Conservation (phyloP, 2,797 vertebrate species). For the Tenualosa ilisha region DNA sequence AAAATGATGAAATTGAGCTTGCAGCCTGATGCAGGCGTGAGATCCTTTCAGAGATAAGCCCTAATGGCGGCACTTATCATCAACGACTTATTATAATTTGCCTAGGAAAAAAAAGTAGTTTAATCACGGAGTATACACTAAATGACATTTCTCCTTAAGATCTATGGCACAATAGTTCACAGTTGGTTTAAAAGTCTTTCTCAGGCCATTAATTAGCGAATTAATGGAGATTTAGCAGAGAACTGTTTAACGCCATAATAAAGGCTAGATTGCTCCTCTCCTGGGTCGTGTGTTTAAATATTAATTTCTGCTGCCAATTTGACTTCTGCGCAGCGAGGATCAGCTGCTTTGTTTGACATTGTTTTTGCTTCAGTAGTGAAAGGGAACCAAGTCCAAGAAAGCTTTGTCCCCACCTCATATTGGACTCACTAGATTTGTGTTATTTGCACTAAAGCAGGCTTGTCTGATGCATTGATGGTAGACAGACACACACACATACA, state of each 20-base stretch:
- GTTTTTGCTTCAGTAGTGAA: constrained; percentile 46
- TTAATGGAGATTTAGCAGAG: constrained; percentile 29
- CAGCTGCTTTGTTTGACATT: constrained; percentile 3
- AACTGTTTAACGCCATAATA: constrained; percentile 23
- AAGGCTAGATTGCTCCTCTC: constrained; percentile 19
- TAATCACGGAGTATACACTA: constrained; percentile 37
- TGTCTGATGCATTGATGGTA: constrained; percentile 49
- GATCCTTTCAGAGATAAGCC: constrained; percentile 50
- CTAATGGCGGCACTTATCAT: constrained; percentile 54
- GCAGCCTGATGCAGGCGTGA: constrained; percentile 42
- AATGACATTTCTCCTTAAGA: constrained; percentile 40
- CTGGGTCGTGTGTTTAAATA: constrained; percentile 20
- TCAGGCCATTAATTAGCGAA: constrained; percentile 42
- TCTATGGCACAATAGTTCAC: constrained; percentile 32
- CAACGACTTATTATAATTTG: constrained; percentile 54
- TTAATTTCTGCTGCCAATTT: constrained; percentile 24
- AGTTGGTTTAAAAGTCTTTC: constrained; percentile 37
- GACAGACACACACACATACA: constrained; percentile 39
- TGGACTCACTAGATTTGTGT: constrained; percentile 50
- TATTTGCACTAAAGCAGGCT: constrained; percentile 57
- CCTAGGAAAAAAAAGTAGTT: constrained; percentile 39
- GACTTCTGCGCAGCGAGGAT: not conserved
- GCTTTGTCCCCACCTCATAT: constrained; percentile 56
- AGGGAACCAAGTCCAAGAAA: constrained; percentile 56
- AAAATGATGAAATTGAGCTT: constrained; percentile 51